A percentile compares a stretch with the other conserved stretches of the same genome.
Conservation (phyloP, 2,888 invertebrate genomes). For the Hyposoter didymator region DNA sequence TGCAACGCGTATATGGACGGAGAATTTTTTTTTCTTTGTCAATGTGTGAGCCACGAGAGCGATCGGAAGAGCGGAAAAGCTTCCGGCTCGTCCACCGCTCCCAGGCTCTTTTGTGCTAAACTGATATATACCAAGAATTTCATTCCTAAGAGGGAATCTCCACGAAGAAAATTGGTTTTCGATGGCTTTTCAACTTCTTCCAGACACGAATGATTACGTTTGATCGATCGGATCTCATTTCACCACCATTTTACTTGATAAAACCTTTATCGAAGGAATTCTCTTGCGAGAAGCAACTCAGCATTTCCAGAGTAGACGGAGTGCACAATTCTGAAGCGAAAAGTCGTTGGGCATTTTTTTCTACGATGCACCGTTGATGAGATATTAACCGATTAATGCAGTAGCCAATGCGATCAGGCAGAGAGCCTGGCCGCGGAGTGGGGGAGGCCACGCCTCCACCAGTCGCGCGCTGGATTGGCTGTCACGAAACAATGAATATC, state of each 20-base stretch:
- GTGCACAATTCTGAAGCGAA: not conserved
- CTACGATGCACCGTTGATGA: not conserved
- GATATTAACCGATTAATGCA: not conserved
- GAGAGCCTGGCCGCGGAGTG: not conserved
- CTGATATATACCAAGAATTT: slow-evolving; percentile 10
- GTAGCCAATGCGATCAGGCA: not conserved
- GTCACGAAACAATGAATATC: not conserved
- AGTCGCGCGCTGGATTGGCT: not conserved
- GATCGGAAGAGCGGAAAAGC: slow-evolving; percentile 46
- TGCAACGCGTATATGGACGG: not conserved
- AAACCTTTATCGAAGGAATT: not conserved
- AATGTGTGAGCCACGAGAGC: slow-evolving; percentile 8
- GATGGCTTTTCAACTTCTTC: slow-evolving; percentile 5
- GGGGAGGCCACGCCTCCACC: not conserved
- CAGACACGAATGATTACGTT: slow-evolving; percentile 3
- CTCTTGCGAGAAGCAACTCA: not conserved
- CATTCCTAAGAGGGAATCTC: slow-evolving; percentile 6
- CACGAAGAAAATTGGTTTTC: slow-evolving; percentile 27
- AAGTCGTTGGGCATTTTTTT: not conserved
- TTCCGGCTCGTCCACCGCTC: slow-evolving; percentile 46
- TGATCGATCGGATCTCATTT: slow-evolving; percentile 5
- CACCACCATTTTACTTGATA: not conserved
- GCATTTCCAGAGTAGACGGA: not conserved
- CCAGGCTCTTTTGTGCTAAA: slow-evolving; percentile 2
- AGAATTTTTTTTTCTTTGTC: not conserved